These are phyloP conservation scores for Ophion ventricosus DNA, from an alignment of 2,888 invertebrate species.

Conservation along the genomic window DNA sequence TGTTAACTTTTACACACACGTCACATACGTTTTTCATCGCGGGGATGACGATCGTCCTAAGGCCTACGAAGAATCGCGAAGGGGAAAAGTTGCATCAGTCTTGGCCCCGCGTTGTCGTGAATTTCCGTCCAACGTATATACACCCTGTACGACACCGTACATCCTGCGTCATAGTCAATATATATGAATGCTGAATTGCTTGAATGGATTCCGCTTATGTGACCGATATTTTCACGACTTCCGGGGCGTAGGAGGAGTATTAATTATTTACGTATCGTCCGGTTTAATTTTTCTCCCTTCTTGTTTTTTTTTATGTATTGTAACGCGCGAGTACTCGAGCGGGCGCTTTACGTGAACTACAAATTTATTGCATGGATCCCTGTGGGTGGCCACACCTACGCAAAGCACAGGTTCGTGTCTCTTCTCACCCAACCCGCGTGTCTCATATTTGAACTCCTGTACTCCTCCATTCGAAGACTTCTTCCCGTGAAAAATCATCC, in stretches of 20 bases:
- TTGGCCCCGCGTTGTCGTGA: neutral
- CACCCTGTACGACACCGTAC: slow-evolving; percentile 7
- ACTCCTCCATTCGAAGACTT: neutral
- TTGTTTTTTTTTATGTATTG: slow-evolving; percentile 23
- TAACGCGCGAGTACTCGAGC: slow-evolving; percentile 49
- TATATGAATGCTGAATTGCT: slow-evolving; percentile 60
- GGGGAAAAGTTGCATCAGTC: slow-evolving; percentile 19
- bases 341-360: slow-evolving; percentile 35
- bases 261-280: slow-evolving; percentile 16
- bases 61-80: neutral
- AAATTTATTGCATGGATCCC: slow-evolving; percentile 51
- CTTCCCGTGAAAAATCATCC: too few species aligned
- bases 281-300: slow-evolving; percentile 26
- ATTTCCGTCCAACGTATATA: neutral
- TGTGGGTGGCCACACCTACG: slow-evolving; percentile 65
- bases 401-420: slow-evolving; percentile 35
- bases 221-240: slow-evolving; percentile 50
- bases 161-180: slow-evolving; percentile 15
- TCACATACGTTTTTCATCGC: neutral
- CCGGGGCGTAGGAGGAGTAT: slow-evolving; percentile 42
- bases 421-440: slow-evolving; percentile 25
- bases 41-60: neutral
- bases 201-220: slow-evolving; percentile 69
- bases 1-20: too few species aligned
- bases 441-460: slow-evolving; percentile 16